Evolutionary conservation across 1,140 invertebrate species (phyloP).

Genomic region (Chironomus tepperi): DNA sequence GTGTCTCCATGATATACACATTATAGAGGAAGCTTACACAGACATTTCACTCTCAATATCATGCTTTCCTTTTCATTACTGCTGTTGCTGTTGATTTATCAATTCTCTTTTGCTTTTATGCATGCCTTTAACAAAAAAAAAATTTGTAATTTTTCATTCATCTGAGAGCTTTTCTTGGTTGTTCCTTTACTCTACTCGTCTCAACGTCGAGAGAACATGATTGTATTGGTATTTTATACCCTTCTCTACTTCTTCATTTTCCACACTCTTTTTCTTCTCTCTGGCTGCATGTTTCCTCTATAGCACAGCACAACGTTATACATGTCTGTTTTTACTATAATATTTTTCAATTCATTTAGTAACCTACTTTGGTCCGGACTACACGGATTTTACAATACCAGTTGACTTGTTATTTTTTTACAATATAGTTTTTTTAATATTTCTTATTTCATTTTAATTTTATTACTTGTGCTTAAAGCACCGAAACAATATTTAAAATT

Average conservation of each 20-base stretch:
- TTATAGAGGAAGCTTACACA: constrained; percentile 9
- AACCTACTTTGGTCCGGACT: constrained; percentile 18
- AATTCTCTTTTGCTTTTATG: background rate
- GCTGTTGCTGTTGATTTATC: constrained; percentile 9
- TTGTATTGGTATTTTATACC: background rate
- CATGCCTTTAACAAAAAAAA: too few relatives aligned
- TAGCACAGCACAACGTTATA: background rate
- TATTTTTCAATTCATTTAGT: constrained; percentile 23
- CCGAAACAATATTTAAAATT: background rate
- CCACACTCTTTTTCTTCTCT: constrained; percentile 16
- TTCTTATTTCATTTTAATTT: background rate
- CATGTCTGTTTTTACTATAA: constrained; percentile 13
- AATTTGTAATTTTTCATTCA: background rate
- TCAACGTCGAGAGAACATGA: background rate
- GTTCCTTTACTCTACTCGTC: background rate
- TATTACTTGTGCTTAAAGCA: background rate
- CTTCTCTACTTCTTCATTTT: constrained; percentile 6
- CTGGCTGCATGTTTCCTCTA: background rate
- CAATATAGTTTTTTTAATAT: background rate
- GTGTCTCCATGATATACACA: too few relatives aligned
- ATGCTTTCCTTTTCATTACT: constrained; percentile 17
- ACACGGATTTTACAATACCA: constrained; percentile 17
- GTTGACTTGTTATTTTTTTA: background rate
- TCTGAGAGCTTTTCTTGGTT: background rate
- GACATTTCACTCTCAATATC: constrained; percentile 15